phyloP scores from a whole-genome alignment of 1,140 invertebrate species.

The Archegozetes longisetosus region DNA sequence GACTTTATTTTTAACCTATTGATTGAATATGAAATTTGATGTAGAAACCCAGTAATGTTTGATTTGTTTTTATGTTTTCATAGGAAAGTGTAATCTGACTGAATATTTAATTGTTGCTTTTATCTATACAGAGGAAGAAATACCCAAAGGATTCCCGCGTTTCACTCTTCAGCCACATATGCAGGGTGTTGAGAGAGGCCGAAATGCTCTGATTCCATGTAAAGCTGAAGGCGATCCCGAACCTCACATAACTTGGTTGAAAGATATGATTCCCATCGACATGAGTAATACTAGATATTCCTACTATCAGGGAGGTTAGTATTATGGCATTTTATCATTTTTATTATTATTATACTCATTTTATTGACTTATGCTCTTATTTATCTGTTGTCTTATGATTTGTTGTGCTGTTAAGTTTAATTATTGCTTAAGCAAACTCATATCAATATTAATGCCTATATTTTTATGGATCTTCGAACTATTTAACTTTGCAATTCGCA shows the following conservation, averaged over 20 bases:
- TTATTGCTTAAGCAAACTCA: background rate
- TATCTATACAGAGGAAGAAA: constrained; percentile 53
- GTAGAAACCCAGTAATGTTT: too few species aligned
- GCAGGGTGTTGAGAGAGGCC: constrained; percentile 89
- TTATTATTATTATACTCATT: too few species aligned
- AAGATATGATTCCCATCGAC: constrained; percentile 74
- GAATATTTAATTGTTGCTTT: too few species aligned
- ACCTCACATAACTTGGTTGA: constrained; percentile 77
- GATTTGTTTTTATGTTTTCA: too few species aligned
- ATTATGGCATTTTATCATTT: constrained; percentile 18
- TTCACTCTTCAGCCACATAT: constrained; percentile 61
- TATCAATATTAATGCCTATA: background rate
- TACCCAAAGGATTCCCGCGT: constrained; percentile 75
- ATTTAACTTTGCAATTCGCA: too few species aligned
- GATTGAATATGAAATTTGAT: too few species aligned
- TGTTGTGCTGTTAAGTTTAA: background rate
- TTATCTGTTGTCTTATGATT: constrained; percentile 13
- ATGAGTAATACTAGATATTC: constrained; percentile 66
- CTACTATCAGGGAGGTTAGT: constrained; percentile 50
- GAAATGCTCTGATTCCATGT: constrained; percentile 70
- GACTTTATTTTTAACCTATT: too few species aligned
- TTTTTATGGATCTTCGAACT: too few species aligned
- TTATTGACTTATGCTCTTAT: too few species aligned
- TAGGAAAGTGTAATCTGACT: too few species aligned
- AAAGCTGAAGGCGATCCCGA: constrained; percentile 64